These are phyloP conservation scores for Micoletzkya japonica DNA, from an alignment of 2,888 invertebrate species.

Conservation along the genomic window DNA sequence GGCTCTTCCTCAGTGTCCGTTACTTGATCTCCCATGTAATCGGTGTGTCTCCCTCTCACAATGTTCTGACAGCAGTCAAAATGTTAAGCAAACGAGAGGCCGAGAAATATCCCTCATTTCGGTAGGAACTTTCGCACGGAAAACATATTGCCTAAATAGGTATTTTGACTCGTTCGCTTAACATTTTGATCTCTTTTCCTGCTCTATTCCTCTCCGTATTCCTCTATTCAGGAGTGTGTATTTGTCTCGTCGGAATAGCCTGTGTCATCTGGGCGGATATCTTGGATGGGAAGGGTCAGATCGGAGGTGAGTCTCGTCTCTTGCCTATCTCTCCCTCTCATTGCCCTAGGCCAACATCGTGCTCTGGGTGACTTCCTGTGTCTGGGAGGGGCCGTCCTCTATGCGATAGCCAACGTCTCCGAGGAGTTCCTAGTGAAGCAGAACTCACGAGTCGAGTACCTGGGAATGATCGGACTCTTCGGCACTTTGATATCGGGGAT, in stretches of 20 bases:
- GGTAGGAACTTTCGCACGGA: no score
- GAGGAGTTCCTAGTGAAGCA: constrained; percentile 79
- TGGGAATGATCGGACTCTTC: constrained; percentile 80
- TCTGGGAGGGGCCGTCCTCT: constrained; percentile 74
- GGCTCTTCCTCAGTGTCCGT: constrained; percentile 77
- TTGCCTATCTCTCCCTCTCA: no score
- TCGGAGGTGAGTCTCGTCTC: constrained; percentile 34
- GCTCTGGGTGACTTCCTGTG: constrained; percentile 82
- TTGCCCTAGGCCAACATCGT: constrained; percentile 75
- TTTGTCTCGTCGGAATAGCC: constrained; percentile 81
- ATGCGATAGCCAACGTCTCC: constrained; percentile 31
- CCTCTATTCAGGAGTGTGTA: constrained; percentile 72
- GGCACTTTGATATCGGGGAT: constrained; percentile 78
- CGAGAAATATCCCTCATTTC: no score
- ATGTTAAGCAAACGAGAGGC: no score
- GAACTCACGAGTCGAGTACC: constrained; percentile 78
- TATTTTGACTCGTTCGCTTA: background rate
- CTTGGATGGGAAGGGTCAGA: constrained; percentile 66
- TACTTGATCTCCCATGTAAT: constrained; percentile 66
- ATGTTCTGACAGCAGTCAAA: no score
- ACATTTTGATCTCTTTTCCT: background rate
- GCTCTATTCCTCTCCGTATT: background rate
- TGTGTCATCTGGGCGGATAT: constrained; percentile 83
- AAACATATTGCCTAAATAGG: no score
- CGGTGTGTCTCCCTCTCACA: constrained; percentile 33